A percentile compares a stretch with the other conserved stretches of the same genome.
phyloP scores from a whole-genome alignment of 2,888 invertebrate genomes.

The Coleophora deauratella region DNA sequence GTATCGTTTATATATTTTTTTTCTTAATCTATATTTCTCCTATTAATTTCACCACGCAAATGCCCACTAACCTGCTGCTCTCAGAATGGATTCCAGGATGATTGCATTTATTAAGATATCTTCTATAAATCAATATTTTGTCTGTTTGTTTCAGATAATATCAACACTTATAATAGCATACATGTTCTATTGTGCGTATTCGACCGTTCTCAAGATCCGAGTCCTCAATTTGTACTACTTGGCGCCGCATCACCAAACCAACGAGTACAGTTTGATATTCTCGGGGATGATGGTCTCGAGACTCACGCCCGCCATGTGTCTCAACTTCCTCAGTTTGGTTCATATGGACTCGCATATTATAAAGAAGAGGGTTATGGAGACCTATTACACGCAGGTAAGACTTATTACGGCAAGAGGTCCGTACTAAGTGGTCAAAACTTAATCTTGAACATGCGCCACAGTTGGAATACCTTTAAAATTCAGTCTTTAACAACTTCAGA shows the following conservation, averaged over 20 bases:
- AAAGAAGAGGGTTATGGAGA: slow-evolving; percentile 85
- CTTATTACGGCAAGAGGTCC: too few species aligned
- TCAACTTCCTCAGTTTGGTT: slow-evolving; percentile 97
- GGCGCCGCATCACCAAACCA: slow-evolving; percentile 98
- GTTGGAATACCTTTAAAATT: too few species aligned
- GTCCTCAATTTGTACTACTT: slow-evolving; percentile 97
- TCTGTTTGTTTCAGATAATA: slow-evolving; percentile 76
- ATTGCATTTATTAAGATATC: too few species aligned
- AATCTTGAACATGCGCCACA: too few species aligned
- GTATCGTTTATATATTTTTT: too few species aligned
- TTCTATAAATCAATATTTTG: too few species aligned
- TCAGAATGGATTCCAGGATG: too few species aligned
- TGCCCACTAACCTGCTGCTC: too few species aligned
- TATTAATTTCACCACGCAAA: too few species aligned
- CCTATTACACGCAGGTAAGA: slow-evolving; percentile 92
- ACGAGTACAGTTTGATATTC: slow-evolving; percentile 98
- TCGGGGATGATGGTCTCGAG: slow-evolving; percentile 99
- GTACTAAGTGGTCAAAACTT: too few species aligned
- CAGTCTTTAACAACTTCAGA: too few species aligned
- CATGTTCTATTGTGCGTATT: slow-evolving; percentile 98
- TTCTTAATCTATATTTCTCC: too few species aligned
- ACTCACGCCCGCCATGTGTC: slow-evolving; percentile 97
- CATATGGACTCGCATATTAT: slow-evolving; percentile 98
- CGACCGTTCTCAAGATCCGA: slow-evolving; percentile 96
- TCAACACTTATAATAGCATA: slow-evolving; percentile 95